Conservation (phyloP, 2,888 invertebrate species). For the Neocrepidodera transversa region DNA sequence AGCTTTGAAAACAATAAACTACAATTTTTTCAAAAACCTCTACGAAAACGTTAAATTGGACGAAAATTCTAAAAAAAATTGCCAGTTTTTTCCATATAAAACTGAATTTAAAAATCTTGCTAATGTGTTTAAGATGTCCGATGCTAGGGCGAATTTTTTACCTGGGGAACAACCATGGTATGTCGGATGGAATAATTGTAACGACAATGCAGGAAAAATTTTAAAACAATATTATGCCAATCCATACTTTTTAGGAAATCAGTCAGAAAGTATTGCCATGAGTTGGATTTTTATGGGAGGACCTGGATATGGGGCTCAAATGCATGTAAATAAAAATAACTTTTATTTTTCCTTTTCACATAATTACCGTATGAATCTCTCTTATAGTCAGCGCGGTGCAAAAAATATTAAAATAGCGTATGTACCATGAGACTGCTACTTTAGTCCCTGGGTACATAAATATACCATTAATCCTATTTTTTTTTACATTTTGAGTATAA, state of each 20-base stretch:
- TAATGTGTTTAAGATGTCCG: conserved; percentile 85
- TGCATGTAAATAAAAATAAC: conserved; percentile 87
- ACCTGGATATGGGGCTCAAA: conserved; percentile 91
- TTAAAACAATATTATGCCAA: conserved; percentile 79
- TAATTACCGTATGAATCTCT: too few species aligned
- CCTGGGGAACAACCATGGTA: conserved; percentile 65
- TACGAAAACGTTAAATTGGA: conserved; percentile 61
- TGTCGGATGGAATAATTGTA: conserved; percentile 92
- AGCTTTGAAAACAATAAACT: conserved; percentile 68
- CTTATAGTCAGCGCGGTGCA: too few species aligned
- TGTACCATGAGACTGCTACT: too few species aligned
- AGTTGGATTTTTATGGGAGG: conserved; percentile 99
- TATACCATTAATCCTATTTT: too few species aligned
- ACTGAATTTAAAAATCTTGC: conserved; percentile 80
- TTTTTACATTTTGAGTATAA: too few species aligned
- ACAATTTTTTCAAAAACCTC: conserved; percentile 83
- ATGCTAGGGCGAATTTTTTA: conserved; percentile 68
- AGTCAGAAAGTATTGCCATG: conserved; percentile 86
- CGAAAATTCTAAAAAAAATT: conserved; percentile 54
- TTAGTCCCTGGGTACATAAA: too few species aligned
- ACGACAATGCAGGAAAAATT: conserved; percentile 78
- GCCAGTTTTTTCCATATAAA: conserved; percentile 94
- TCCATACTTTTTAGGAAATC: conserved; percentile 88
- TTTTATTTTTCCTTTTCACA: too few species aligned
- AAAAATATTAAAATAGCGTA: too few species aligned